A percentile compares a stretch with the other conserved stretches of the same genome.
phyloP scores from a whole-genome alignment of 2,888 invertebrate species.

The Noctua janthe region DNA sequence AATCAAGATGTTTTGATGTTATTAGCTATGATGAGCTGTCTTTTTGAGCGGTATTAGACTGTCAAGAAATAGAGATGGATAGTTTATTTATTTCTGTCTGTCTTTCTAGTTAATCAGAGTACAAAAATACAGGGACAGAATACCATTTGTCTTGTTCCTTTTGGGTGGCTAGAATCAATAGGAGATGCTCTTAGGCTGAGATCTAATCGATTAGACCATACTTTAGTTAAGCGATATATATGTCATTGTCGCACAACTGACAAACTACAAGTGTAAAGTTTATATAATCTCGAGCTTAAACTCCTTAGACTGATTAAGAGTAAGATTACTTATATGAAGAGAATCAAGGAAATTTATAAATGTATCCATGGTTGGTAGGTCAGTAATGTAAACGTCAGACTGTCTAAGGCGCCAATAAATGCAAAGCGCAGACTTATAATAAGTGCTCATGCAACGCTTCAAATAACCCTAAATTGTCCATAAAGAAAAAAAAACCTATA shows the following conservation, averaged over 20 bases:
- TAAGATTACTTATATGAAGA: neutral
- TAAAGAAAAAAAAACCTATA: conserved; percentile 11
- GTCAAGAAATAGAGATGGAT: neutral
- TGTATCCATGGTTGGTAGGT: neutral
- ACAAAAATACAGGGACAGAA: neutral
- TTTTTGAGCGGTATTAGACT: conserved; percentile 24
- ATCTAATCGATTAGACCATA: neutral
- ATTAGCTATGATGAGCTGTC: conserved; percentile 54
- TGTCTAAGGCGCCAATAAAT: neutral
- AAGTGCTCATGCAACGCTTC: neutral
- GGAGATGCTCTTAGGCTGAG: neutral
- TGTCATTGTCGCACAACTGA: neutral
- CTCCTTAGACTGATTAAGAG: neutral
- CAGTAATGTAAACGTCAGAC: neutral
- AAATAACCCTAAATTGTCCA: conserved; percentile 8
- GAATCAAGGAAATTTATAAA: neutral
- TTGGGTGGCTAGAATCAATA: neutral
- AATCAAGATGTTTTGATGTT: conserved; percentile 66
- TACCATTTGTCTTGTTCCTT: neutral
- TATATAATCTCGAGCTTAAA: neutral
- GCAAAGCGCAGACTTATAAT: conserved; percentile 11
- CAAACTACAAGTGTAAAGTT: neutral
- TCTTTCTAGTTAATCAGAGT: neutral
- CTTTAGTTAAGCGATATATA: neutral
- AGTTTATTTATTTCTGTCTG: neutral